These are phyloP conservation scores for Micrasema minimum DNA, from an alignment of 1,140 invertebrate genomes.

Conservation along the genomic window DNA sequence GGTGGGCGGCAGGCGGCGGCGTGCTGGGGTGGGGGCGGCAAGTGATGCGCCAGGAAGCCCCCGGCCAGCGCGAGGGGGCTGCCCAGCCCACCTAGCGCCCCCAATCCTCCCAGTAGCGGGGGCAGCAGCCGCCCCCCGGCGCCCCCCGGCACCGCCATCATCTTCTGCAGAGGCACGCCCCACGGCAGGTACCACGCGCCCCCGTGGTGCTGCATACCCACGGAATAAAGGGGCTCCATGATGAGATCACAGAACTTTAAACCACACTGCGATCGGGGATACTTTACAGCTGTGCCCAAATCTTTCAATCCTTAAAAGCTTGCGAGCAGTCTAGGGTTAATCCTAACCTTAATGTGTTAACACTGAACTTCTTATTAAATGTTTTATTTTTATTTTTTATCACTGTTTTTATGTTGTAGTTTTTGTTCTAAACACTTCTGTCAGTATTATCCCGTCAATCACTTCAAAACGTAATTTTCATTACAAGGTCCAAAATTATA, in stretches of 20 bases:
- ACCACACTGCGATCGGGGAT: background rate
- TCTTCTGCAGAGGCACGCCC: slow-evolving; percentile 67
- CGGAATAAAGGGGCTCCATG: slow-evolving; percentile 47
- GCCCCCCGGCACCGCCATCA: slow-evolving; percentile 60
- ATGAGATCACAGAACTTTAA: slow-evolving; percentile 3
- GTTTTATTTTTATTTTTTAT: too few relatives aligned
- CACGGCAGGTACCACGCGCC: slow-evolving; percentile 67
- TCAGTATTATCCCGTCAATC: too few relatives aligned
- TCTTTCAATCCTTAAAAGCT: too few relatives aligned
- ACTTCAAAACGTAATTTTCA: too few relatives aligned
- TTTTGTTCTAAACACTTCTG: too few relatives aligned
- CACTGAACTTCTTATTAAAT: too few relatives aligned
- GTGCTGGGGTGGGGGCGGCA: slow-evolving; percentile 45
- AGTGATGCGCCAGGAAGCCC: slow-evolving; percentile 58
- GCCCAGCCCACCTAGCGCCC: slow-evolving; percentile 43
- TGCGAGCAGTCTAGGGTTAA: too few relatives aligned
- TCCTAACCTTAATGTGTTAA: too few relatives aligned
- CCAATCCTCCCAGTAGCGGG: slow-evolving; percentile 44
- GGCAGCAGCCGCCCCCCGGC: slow-evolving; percentile 46
- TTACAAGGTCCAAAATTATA: too few relatives aligned
- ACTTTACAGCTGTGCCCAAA: background rate
- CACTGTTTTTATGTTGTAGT: too few relatives aligned
- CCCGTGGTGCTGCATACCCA: slow-evolving; percentile 62
- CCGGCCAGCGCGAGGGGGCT: slow-evolving; percentile 52
- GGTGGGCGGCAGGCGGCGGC: slow-evolving; percentile 43